Base-by-base conservation (phyloP, 2,888 invertebrate species). In the Itoplectis maculator region DNA sequence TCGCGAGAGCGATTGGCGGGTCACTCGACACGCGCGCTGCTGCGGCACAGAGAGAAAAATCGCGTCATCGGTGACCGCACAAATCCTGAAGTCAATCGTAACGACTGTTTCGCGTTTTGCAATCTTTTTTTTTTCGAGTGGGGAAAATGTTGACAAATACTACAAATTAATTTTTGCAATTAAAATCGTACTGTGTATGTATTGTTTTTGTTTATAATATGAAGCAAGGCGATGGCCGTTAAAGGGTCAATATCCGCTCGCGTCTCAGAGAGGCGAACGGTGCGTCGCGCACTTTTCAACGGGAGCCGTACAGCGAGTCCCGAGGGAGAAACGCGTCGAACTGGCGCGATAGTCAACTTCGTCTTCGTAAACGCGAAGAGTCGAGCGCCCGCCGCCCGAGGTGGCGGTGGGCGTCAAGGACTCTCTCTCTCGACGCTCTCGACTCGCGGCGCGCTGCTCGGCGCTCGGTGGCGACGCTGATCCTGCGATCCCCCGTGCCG, bases 391-490 rank as follows among this genome's bases (percentile, higher is more conserved):
- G 37, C 69, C 66, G 81, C 79, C 6, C 37, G 37, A 61, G 61
- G 84, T 89, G 89, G 90, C 90, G 89, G 90, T 91, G 89, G 89
- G 90, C 90, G 91, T 90, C 91, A 91, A 91, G 90, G 91, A 90
- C 89, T 90, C 87, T 81, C 75, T 82, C 83, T 84, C 72, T 73
- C 73, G 51, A 56, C 75, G 79, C 81, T n/a, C 87, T 81, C 75
- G 65, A 83, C 83, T 84, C 72, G 76, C 73, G 51, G 63, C 75
- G 79, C 81, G 11, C 72, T 49, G 47, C 29, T 70, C 80, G 85
- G 82, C 84, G 84, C 82, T n/a, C n/a, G 79, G 63, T 40, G 83
- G 82, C 85, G 84, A 84, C 82, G 61, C 37, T 37, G 73, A 79
- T 79, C 73, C 65, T 65, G 15, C 45, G 45, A 3, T 68, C 73